Conservation (phyloP, 1,140 invertebrate genomes). For the Lordiphosa clarofinis region DNA sequence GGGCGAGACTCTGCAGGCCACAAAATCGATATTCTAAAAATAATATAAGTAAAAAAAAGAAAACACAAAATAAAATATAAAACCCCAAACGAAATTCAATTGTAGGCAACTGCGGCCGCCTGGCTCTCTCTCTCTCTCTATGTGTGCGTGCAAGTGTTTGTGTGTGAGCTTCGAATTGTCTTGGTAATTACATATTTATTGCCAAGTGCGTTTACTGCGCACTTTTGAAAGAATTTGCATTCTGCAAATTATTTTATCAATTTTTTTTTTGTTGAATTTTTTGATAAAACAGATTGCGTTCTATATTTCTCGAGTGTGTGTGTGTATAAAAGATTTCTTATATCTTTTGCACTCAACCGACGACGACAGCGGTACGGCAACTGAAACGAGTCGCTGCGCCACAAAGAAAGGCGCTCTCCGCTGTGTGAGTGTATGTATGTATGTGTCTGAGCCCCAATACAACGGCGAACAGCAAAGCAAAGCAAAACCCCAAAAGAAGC, state of each 20-base stretch:
- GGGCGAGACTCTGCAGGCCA: slow-evolving; percentile 44
- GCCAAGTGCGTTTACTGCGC: slow-evolving; percentile 48
- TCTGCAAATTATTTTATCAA: slow-evolving; percentile 25
- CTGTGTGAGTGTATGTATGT: slow-evolving; percentile 22
- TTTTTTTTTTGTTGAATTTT: slow-evolving; percentile 17
- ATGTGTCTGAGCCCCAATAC: slow-evolving; percentile 32
- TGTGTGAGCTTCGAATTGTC: slow-evolving; percentile 8
- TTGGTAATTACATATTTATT: slow-evolving; percentile 55
- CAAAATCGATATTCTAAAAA: slow-evolving; percentile 78
- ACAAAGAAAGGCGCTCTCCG: slow-evolving; percentile 55
- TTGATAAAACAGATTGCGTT: slow-evolving; percentile 43
- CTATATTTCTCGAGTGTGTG: slow-evolving; percentile 19
- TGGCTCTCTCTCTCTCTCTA: slow-evolving; percentile 13
- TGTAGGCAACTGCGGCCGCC: slow-evolving; percentile 33
- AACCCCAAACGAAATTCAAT: slow-evolving; percentile 68
- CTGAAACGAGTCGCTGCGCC: slow-evolving; percentile 52
- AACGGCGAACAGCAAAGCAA: slow-evolving; percentile 12
- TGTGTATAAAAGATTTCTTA: slow-evolving; percentile 47
- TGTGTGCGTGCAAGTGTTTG: slow-evolving; percentile 17
- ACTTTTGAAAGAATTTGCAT: slow-evolving; percentile 59
- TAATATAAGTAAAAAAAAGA: slow-evolving; percentile 71
- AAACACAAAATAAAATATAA: slow-evolving; percentile 21
- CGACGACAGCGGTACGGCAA: slow-evolving; percentile 74
- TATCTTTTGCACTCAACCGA: slow-evolving; percentile 71
- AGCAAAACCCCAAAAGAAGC: slow-evolving; percentile 21